Base-by-base conservation (phyloP, 2,797 vertebrate genomes). In the Tapera naevia region DNA sequence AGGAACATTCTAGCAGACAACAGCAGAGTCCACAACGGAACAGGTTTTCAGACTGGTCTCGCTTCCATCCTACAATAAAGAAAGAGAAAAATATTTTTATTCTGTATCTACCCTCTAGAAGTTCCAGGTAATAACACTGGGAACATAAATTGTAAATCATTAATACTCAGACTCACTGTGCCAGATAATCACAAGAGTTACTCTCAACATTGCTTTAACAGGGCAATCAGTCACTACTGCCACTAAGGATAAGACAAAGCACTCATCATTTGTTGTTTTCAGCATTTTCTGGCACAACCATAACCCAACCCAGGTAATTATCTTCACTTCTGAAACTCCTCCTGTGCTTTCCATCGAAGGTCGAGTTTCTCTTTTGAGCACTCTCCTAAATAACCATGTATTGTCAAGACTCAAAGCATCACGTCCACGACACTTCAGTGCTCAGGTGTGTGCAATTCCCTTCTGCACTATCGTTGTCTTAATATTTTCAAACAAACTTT, bases 1-100 rank as follows among this genome's bases (percentile, higher is more conserved):
- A 99, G 98, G 98, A 99, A 99, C 99, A 99, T 99, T 98, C 98
- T 99, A 99, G 98, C 98, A 94, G 97, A 83, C 81, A 86, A 73
- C 85, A 93, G 85, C 92, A 94, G 95, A 95, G 96, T 95, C 78
- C 74, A 73, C 94, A 41, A 93, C 30, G 92, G 91, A 95, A 97
- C 80, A 17, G 93, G 61, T 95, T 96, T 93, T 97, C 94, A 92
- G 78, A 76, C 32, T 22, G 90, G 81, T 58, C 80, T 98, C 37
- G 8, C 58, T 53, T 73, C 97, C 98, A 99, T 98, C 95, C 99
- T 99, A 84, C 58, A 75, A 91, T 1, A 89, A 48, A 35, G 39
- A 37, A 74, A 89, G 58, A 58, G 60, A 81, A 83, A 81, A 93
- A 35, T 39, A 43, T 76, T n/a, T 58, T 54, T 43, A 91, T 64